Base-by-base conservation (phyloP, 2,888 invertebrate genomes). In the Coecobrya sp. region DNA sequence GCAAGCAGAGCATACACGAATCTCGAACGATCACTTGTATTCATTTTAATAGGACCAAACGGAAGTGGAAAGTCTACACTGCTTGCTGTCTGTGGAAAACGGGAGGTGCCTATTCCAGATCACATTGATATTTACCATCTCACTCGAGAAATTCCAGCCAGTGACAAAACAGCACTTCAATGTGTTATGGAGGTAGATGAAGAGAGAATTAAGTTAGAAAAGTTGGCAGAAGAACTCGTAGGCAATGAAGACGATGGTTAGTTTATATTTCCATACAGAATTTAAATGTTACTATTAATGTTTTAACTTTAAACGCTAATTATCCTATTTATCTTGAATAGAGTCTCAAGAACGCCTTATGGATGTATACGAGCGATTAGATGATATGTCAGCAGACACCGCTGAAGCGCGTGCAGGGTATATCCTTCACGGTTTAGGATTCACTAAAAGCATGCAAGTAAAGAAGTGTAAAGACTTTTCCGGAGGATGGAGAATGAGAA, bases 181-280 rank as follows among this genome's bases (percentile, higher is more conserved):
- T 98, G 99, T 96, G 99, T 99, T 55, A 98, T 99, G 98, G 99
- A 99, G 96, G 99, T 99, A 0, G 99, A 99, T 95, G 97, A 98
- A 95, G 99, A 99, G 95, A 97, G 99, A 87, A 96, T 98, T 87
- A 97, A 98, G 93, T 96, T 99, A 84, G 99, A 99, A 96, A 97
- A 97, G 95, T 96, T 99, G 76, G 99, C 99, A 0, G 99, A 99
- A 95, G 97, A 97, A 95, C 96, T 99, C 93, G 97, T 98, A 0
- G 97, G 98, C 68, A 97, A 97, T 95, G 98, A 98, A 91, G 97
- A 99, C 95, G 99, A 99, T 95, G 98, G 97, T 97, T 95, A 95
- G 95, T 93, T n/a, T 8, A 73, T n/a, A 68, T 84, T 19, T 45
- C 7, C 30, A 13, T 10, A 10, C 13, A 11, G 3, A 10, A 49